These are phyloP conservation scores for Salarias fasciatus DNA, from an alignment of 2,797 vertebrate species.

Conservation along the genomic window DNA sequence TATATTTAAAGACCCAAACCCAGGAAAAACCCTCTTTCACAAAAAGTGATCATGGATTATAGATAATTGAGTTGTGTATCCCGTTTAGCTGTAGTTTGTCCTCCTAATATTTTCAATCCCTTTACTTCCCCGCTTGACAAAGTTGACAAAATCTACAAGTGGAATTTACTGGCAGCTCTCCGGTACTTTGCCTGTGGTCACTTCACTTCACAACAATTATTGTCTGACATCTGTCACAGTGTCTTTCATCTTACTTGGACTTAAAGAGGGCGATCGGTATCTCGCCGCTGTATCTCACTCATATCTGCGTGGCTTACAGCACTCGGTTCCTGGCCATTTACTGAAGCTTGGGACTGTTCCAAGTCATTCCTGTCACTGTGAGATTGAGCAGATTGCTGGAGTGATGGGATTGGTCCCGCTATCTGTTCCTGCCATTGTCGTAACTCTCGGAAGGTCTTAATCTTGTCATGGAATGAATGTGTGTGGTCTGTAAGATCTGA, in stretches of 20 bases:
- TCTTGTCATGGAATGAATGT: constrained; percentile 41
- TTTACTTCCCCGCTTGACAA: background rate
- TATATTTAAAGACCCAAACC: too few species aligned
- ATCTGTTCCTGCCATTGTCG: constrained; percentile 43
- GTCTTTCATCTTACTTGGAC: constrained; percentile 62
- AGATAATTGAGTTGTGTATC: too few species aligned
- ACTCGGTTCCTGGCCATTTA: constrained; percentile 61
- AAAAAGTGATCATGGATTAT: too few species aligned
- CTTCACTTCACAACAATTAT: constrained; percentile 49
- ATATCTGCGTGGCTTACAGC: constrained; percentile 55
- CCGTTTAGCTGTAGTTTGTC: background rate
- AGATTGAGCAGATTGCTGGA: constrained; percentile 52
- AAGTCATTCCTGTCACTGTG: constrained; percentile 54
- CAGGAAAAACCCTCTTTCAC: too few species aligned
- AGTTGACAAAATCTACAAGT: constrained; percentile 7
- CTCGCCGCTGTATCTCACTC: constrained; percentile 51
- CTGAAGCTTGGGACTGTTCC: constrained; percentile 44
- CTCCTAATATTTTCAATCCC: background rate
- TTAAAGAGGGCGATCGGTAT: constrained; percentile 59
- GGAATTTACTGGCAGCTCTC: constrained; percentile 36
- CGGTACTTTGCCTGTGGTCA: constrained; percentile 39
- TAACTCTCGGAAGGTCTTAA: constrained; percentile 34
- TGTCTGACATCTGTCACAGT: constrained; percentile 52
- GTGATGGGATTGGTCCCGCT: constrained; percentile 45
- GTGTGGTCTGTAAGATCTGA: constrained; percentile 59